Evolutionary conservation across 2,797 vertebrate genomes (phyloP), one percentile per base, ranked within the genome.

Genomic region (Nasua narica): DNA sequence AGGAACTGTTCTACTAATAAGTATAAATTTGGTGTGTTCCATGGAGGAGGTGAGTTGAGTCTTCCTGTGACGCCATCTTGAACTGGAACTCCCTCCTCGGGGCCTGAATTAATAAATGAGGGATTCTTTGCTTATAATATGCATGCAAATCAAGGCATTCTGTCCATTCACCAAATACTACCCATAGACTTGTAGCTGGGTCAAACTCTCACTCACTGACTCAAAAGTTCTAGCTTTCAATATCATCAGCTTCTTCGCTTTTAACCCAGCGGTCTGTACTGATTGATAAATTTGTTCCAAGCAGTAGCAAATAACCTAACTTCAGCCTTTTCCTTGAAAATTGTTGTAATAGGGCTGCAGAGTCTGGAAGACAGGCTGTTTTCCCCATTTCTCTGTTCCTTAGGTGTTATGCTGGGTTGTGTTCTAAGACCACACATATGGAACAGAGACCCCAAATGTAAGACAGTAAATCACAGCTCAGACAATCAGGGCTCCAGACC

Each of bases 201-300:
- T 52, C 69, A 96, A 48, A 62, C 77, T 40, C 48, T 96, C 29
- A 23, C 35, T 89, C 46, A 65, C 40, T 56, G 29, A 87, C n/a
- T 85, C 69, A 54, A 23, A 96, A 69, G 76, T 16, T 65, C 58
- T 37, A 84, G 50, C 67, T n/a, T 77, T 94, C 35, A 43, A n/a
- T 74, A 87, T 91, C 74, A 94, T 86, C 46, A 50, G 27, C 79
- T 18, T 94, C 78, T 86, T 82, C 25, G 69, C 29, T 50, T 97
- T 76, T 37, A 91, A 67, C 72, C 60, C 37, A 40, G 76, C 96
- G 65, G 48, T 10, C 19, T 12, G 2, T 69, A 21, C 27, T 70
- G 69, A 94, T 90, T 90, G 90, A 79, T 43, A 60, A 94, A 70
- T 70, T n/a, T 85, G 32, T 87, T 92, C 46, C 56, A 90, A 93